phyloP scores from a whole-genome alignment of 2,797 vertebrate genomes.

The Hydrophis major region DNA sequence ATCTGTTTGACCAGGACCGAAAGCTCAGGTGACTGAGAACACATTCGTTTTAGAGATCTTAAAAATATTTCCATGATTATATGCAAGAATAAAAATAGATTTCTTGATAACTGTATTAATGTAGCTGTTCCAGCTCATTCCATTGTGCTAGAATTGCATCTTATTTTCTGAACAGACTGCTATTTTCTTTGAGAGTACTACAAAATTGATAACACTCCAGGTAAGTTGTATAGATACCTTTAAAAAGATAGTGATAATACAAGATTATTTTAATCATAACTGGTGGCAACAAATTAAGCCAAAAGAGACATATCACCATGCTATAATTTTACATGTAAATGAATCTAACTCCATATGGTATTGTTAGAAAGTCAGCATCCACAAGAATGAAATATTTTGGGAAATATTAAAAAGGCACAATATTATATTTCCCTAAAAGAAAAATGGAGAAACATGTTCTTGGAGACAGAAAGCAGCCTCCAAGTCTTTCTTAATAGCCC shows the following conservation, averaged over 20 bases:
- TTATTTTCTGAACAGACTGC: neutral
- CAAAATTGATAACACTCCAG: neutral
- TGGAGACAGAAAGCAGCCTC: no score
- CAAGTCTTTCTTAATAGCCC: no score
- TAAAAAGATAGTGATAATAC: neutral
- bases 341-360: neutral
- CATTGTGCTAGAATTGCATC: neutral
- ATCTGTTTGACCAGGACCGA: constrained; percentile 1
- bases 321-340: neutral
- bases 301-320: neutral
- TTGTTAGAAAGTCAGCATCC: no score
- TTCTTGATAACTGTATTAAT: neutral
- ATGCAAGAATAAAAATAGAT: neutral
- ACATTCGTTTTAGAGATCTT: neutral
- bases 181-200: neutral
- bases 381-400: no score
- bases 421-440: no score
- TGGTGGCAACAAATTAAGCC: neutral
- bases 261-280: neutral
- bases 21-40: neutral
- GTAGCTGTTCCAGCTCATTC: neutral
- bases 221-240: neutral
- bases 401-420: no score
- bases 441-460: no score
- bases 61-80: neutral